These are phyloP conservation scores for Zaprionus ornatus DNA, from an alignment of 1,140 invertebrate genomes.

Conservation along the genomic window DNA sequence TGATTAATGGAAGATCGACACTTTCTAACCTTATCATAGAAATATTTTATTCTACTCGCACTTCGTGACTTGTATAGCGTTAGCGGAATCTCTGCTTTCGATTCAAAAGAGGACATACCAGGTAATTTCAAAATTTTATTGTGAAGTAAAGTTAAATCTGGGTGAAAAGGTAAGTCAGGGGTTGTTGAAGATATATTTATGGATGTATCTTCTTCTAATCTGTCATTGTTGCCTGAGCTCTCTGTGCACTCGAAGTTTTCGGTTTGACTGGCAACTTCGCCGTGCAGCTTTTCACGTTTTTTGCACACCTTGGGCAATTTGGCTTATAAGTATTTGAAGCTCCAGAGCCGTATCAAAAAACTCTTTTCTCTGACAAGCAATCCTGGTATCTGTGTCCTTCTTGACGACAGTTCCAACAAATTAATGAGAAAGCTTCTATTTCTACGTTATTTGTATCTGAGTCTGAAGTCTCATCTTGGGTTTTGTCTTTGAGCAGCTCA, in stretches of 20 bases:
- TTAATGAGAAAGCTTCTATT: background rate
- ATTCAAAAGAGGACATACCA: too few species aligned
- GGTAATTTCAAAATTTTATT: too few species aligned
- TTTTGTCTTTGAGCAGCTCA: background rate
- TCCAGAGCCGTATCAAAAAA: background rate
- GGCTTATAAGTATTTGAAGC: background rate
- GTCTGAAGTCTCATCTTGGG: background rate
- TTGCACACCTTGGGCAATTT: background rate
- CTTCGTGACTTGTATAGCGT: too few species aligned
- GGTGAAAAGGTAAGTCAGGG: background rate
- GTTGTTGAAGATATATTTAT: background rate
- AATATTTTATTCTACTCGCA: too few species aligned
- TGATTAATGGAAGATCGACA: too few species aligned
- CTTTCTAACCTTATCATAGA: too few species aligned
- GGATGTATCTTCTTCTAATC: background rate
- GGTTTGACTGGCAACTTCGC: background rate
- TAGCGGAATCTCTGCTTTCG: too few species aligned
- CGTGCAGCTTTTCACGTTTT: background rate
- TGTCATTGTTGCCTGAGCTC: background rate
- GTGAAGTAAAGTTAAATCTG: too few species aligned
- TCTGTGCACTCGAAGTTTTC: background rate
- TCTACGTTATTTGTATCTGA: background rate
- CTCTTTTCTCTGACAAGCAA: background rate
- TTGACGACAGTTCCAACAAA: background rate
- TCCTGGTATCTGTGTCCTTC: background rate